These are phyloP conservation scores for Elephas maximus DNA, from an alignment of 2,113 vertebrate species.

Conservation along the genomic window DNA sequence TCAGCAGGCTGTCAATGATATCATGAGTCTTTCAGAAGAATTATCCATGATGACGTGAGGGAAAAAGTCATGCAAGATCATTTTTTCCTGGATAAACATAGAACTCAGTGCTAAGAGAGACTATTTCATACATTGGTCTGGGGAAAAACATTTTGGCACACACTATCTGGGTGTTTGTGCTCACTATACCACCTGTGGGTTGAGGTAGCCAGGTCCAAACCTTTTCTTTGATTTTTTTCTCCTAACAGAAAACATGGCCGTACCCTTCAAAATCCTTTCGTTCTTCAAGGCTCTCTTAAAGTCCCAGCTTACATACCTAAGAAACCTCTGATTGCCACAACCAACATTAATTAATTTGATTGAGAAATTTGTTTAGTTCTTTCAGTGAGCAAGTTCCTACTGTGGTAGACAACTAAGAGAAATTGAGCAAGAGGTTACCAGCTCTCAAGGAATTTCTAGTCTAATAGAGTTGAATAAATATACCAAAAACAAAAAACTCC, in stretches of 20 bases:
- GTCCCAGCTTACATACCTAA: background rate
- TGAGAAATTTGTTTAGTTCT: conserved; percentile 57
- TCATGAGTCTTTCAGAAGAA: conserved; percentile 41
- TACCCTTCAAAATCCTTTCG: conserved; percentile 50
- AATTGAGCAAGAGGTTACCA: conserved; percentile 23
- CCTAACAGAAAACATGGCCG: background rate
- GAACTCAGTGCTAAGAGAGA: conserved; percentile 10
- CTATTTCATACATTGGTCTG: background rate
- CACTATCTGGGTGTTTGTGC: background rate
- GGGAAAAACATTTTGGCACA: conserved; percentile 23
- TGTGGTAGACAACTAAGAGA: conserved; percentile 44
- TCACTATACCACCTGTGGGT: background rate
- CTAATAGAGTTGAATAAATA: conserved; percentile 9
- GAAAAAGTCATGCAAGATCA: conserved; percentile 33
- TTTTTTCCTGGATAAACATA: conserved; percentile 37
- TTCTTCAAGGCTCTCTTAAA: conserved; percentile 40
- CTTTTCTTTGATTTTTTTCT: conserved; percentile 8
- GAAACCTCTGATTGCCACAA: background rate
- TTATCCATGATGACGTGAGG: background rate
- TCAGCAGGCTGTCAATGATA: conserved; percentile 5
- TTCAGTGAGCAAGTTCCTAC: conserved; percentile 45
- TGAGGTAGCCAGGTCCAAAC: background rate
- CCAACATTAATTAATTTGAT: conserved; percentile 51
- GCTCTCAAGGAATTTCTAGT: conserved; percentile 16
- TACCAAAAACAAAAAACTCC: background rate